Evolutionary conservation across 2,888 invertebrate genomes (phyloP), one percentile per base, ranked within the genome.

Genomic region (Zhuqinia jingwanae): DNA sequence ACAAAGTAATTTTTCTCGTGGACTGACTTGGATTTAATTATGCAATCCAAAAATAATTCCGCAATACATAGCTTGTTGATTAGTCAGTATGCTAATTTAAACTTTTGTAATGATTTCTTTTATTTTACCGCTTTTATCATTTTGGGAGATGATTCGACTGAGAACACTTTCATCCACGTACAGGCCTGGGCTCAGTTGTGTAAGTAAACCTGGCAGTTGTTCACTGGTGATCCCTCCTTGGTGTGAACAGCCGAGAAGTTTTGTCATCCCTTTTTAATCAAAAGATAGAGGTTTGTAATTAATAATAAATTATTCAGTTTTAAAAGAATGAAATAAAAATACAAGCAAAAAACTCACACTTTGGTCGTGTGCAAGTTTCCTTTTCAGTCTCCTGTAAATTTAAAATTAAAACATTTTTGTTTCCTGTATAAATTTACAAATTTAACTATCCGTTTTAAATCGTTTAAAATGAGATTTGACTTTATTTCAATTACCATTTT

Each of bases 231-330:
- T 85, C 20, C 85, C 85, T 13, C 85, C 85, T 65, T 75, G 17
- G 5, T 27, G 11, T 1, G 75, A 73, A 20, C 85, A 85, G 27
- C 80, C 79, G n/a, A 85, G 22, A 3, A 85, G 65, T 17, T 79
- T 85, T 27, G 85, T 85, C 85, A 85, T 85, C 85, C 85, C 85
- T 85, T 50, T 20, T 15, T 53, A 56, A 78, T 58, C 8, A 76
- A n/a, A 76, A 15, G 0, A 77, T 60, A 36, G 3, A 36, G 3
- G 3, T 36, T 36, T 36, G 3, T 36, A 36, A 36, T 6, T 36
- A 36, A 6, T 36, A 6, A 8, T 36, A n/a, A 58, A n/a, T 42
- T 15, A 11, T 0, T 3, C 20, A 6, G 27, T n/a, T 77, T 58
- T 60, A 17, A 42, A 50, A 30, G n/a, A 77, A 56, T 6, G 27